Conservation (phyloP, 1,140 invertebrate species). For the Drosophila sulfurigaster region DNA sequence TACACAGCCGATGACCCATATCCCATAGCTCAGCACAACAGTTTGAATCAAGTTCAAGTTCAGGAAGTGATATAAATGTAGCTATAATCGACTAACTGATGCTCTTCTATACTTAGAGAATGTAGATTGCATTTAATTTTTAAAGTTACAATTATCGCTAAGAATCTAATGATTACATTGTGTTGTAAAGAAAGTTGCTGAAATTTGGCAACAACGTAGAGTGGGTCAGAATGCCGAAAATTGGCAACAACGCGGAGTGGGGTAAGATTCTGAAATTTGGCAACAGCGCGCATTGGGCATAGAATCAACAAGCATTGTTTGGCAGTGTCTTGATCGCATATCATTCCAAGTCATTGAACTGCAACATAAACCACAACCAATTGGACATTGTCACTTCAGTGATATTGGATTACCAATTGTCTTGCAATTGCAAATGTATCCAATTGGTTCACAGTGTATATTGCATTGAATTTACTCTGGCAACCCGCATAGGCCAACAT, state of each 20-base stretch:
- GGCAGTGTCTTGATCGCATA: too few species aligned
- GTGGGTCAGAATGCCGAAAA: too few species aligned
- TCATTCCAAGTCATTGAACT: not conserved
- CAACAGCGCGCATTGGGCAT: not conserved
- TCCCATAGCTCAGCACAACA: not conserved
- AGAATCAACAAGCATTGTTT: not conserved
- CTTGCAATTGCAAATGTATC: not conserved
- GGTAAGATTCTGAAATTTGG: too few species aligned
- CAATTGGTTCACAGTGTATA: constrained; percentile 15
- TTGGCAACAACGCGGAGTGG: too few species aligned
- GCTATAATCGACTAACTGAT: constrained; percentile 1
- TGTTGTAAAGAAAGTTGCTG: too few species aligned
- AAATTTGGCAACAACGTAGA: too few species aligned
- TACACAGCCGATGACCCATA: not conserved
- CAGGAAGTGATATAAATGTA: not conserved
- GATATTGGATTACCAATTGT: not conserved
- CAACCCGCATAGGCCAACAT: constrained; percentile 26
- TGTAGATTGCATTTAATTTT: not conserved
- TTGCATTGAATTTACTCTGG: constrained; percentile 14
- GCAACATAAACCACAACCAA: not conserved
- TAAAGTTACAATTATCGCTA: not conserved
- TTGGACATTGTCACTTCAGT: not conserved
- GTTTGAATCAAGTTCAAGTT: constrained; percentile 43
- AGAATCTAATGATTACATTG: not conserved
- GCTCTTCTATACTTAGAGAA: not conserved